A percentile compares a stretch with the other conserved stretches of the same genome.
phyloP scores from a whole-genome alignment of 2,888 invertebrate genomes.

The Eupithecia abbreviata region DNA sequence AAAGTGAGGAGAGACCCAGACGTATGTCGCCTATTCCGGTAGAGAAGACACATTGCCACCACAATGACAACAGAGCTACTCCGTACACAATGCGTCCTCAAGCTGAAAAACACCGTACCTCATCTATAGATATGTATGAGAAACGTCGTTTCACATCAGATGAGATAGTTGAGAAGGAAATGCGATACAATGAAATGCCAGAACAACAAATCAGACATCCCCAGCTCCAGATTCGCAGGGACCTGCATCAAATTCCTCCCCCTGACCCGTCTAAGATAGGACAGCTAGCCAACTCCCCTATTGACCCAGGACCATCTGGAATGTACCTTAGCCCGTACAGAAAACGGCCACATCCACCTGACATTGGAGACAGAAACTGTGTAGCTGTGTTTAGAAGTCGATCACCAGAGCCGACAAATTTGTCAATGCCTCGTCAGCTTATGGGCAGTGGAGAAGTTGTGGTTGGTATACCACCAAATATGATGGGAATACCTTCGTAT shows the following conservation, averaged over 20 bases:
- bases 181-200: constrained; percentile 77
- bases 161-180: constrained; percentile 77
- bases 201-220: constrained; percentile 80
- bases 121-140: constrained; percentile 70
- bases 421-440: constrained; percentile 74
- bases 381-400: constrained; percentile 72
- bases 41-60: constrained; percentile 88
- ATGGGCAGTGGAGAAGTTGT: constrained; percentile 67
- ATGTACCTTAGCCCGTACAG: constrained; percentile 82
- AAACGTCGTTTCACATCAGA: constrained; percentile 77
- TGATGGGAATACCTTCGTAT: constrained; percentile 76
- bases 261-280: constrained; percentile 70
- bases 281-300: constrained; percentile 74
- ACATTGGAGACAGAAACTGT: constrained; percentile 75
- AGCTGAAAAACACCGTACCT: constrained; percentile 75
- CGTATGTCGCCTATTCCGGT: constrained; percentile 69
- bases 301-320: constrained; percentile 75
- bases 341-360: constrained; percentile 83
- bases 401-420: constrained; percentile 80
- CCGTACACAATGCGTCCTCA: constrained; percentile 91
- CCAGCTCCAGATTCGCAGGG: constrained; percentile 90
- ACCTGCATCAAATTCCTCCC: constrained; percentile 85
- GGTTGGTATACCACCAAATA: constrained; percentile 70
- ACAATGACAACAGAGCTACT: constrained; percentile 81
- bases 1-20: constrained; percentile 75